Conservation (phyloP, 2,113 vertebrate species). For the zebrafish (Danio rerio) region GRCz12tu NC_133177.1:32161001-32161500, state of each 20-base stretch:
- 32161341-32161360: background rate
- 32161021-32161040: background rate
- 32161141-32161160: background rate
- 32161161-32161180: too few species aligned
- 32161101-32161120: background rate
- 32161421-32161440: background rate
- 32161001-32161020: too few species aligned
- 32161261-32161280: conserved; percentile 22
- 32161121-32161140: background rate
- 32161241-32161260: conserved; percentile 21
- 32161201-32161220: background rate
- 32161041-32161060: conserved; percentile 3
- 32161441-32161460: background rate
- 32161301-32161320: conserved; percentile 26
- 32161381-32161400: background rate
- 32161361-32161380: background rate
- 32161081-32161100: too few species aligned
- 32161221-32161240: conserved; percentile 42
- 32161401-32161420: background rate
- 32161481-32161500: background rate
- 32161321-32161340: conserved; percentile 20
- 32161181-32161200: background rate
- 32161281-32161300: conserved; percentile 14
- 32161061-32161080: background rate
- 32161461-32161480: conserved; percentile 9